These are phyloP conservation scores for Chamaetylas fuelleborni DNA, from an alignment of 2,113 vertebrate genomes.

Conservation along the genomic window DNA sequence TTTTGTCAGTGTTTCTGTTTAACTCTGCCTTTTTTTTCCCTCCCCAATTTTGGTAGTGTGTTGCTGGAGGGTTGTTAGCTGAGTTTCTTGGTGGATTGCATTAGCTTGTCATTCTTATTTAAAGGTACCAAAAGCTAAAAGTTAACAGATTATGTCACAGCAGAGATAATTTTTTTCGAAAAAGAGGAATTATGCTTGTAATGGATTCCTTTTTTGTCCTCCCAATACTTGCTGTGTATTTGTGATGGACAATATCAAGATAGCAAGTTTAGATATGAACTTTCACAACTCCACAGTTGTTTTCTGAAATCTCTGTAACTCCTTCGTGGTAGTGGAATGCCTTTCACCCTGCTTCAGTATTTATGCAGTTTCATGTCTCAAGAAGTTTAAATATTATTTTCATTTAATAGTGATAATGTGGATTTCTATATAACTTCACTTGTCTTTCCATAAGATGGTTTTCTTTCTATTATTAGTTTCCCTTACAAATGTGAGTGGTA, in stretches of 20 bases:
- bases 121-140: neutral
- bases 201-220: neutral
- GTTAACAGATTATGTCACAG: neutral
- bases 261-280: neutral
- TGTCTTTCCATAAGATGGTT: neutral
- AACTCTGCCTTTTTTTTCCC: neutral
- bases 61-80: neutral
- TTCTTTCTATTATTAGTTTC: neutral
- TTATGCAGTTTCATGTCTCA: neutral
- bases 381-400: neutral
- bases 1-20: constrained; percentile 21
- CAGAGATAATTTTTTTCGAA: neutral
- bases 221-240: neutral
- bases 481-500: neutral
- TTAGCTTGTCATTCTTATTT: neutral
- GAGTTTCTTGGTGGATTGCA: neutral
- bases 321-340: neutral
- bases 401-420: neutral
- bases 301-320: neutral
- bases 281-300: neutral
- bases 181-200: neutral
- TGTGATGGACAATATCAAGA: neutral
- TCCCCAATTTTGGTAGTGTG: neutral
- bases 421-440: neutral
- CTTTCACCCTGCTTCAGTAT: rapidly evolving